phyloP scores from a whole-genome alignment of 35 echinoderm and acorn worm genomes.

The Amphiura filiformis region DNA sequence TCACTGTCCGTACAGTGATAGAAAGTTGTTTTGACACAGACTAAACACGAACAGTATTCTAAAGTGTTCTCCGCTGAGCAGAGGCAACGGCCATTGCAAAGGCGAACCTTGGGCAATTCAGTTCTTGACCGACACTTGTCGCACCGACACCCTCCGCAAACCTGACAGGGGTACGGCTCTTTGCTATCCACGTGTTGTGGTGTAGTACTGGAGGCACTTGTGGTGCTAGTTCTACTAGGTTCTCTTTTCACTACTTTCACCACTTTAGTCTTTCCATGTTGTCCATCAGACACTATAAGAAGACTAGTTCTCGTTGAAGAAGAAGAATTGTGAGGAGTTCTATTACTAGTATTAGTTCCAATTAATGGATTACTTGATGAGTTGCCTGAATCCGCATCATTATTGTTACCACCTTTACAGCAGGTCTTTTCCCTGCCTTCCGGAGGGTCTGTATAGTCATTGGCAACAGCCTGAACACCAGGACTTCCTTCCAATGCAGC shows the following conservation, averaged over 20 bases:
- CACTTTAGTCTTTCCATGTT: conserved; percentile 61
- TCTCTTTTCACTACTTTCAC: conserved; percentile 80
- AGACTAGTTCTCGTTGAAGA: conserved; percentile 15
- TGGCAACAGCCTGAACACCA: conserved; percentile 45
- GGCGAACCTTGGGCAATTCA: conserved; percentile 47
- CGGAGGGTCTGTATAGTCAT: conserved; percentile 71
- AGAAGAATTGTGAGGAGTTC: neutral
- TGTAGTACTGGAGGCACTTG: conserved; percentile 35
- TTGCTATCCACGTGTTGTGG: conserved; percentile 67
- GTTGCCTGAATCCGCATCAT: conserved; percentile 38
- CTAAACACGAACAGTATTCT: conserved; percentile 73
- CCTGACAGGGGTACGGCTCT: conserved; percentile 46
- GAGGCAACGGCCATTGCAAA: conserved; percentile 63
- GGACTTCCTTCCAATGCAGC: conserved; percentile 58
- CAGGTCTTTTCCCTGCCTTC: neutral
- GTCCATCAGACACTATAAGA: conserved; percentile 35
- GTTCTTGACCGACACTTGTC: conserved; percentile 72
- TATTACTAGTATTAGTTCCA: neutral
- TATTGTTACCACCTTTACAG: conserved; percentile 64
- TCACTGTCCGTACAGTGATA: conserved; percentile 79
- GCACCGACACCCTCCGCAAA: conserved; percentile 70
- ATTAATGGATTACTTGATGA: neutral
- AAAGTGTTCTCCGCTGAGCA: conserved; percentile 70
- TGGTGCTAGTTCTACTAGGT: conserved; percentile 50
- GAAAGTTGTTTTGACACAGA: conserved; percentile 75